Evolutionary conservation across 2,113 vertebrate genomes (phyloP), one percentile per base, ranked within the genome.

Genomic region (Otolemur garnettii): DNA sequence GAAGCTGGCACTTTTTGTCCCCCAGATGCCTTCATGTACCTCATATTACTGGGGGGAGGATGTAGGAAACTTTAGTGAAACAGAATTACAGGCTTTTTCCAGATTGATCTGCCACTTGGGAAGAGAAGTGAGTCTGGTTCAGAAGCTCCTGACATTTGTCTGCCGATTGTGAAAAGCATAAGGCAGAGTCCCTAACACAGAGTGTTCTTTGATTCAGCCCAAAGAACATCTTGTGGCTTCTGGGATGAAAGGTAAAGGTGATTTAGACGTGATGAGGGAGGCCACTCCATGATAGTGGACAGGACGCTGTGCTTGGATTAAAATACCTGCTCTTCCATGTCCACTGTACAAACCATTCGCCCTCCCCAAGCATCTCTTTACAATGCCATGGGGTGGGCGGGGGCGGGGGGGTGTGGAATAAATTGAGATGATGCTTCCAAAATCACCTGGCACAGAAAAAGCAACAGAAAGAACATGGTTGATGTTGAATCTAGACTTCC

Each of bases 301-400:
- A 33, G 74, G n/a, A n/a, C 28, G 7, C 9, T 30, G 28, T 11
- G n/a, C 50, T 75, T 45, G 24, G 33, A 15, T 55, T 14, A 60
- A 59, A 30, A 14, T n/a, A 21, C 18, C 33, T 60, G 22, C 21
- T 59, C 45, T 26, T 5, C 35, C 24, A 18, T 59, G 83, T 84
- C 14, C 69, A 10, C 33, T 66, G 26, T 28, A 22, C 17, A 22
- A 50, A 5, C 15, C 10, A 3, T 55, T 30, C 79, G 26, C 3
- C 45, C 22, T 45, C 26, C 3, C n/a, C 19, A 18, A 11, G 45
- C 59, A 7, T 33, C 35, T 77, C 42, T 33, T 11, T 3, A 50
- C 7, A 2, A 15, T 7, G 21, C 26, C 50, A 5, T 0, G 0
- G 28, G 4, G 71, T 60, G 55, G 30, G 55, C 2, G 55, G 55